Base-by-base conservation (phyloP, 2,113 vertebrate genomes). In the Mirza zaza region DNA sequence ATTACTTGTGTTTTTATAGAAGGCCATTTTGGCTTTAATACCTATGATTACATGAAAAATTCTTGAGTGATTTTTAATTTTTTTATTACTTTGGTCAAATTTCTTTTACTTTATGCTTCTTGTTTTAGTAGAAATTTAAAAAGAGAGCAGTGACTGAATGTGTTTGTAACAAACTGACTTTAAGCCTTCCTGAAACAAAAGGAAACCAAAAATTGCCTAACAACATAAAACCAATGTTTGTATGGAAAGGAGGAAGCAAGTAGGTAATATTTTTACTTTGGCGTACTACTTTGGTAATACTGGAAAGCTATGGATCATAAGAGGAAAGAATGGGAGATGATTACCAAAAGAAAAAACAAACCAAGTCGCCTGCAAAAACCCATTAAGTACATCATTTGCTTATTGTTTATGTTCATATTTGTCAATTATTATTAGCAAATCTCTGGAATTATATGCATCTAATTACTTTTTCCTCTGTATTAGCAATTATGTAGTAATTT, bases 401-500 rank as follows among this genome's bases (percentile, higher is more conserved):
- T 97, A 75, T 63, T 70, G 5, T 77, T 94, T 20, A 5, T 96
- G 7, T 70, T 80, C 25, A 65, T 36, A 77, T 95, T 86, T 96
- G 25, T 96, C 55, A 94, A 59, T 13, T 93, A 50, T 52, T 93
- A 5, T 92, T 93, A 89, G 34, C 61, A 89, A 86, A 73, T 92
- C 7, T 94, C 39, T 86, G 45, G 70, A 77, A 65, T 88, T 95
- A 48, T 7, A 32, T 85, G 67, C 45, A 92, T 94, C 18, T 85
- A 76, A n/a, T 95, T 80, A 90, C 6, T 95, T 84, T 45, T 92
- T 91, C 25, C 29, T 87, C 76, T 91, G 45, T 88, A 32, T 92
- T 88, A 96, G 1, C 39, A 94, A 25, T 73, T 92, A 52, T 50
- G 13, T 87, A 87, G 79, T 91, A 96, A 92, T 93, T 90, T 93